Percentiles rank a stretch among this genome's conserved stretches.
Conservation (phyloP, 2,888 invertebrate species). For the Hypselothyrea guttata region DNA sequence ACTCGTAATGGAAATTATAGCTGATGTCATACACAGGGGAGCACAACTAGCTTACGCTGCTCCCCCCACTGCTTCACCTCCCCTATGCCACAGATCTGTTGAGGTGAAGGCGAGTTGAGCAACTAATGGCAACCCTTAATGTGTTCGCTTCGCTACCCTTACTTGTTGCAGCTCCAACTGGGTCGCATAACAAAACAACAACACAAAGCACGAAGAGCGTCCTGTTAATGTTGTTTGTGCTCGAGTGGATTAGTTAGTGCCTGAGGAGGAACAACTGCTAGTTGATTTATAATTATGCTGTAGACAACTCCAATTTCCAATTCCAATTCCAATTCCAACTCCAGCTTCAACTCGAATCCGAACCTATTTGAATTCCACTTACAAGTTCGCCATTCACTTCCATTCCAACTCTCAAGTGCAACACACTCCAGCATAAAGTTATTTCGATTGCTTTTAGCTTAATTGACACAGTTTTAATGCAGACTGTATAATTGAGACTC, state of each 20-base stretch:
- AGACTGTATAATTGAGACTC: neutral
- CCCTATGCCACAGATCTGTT: slow-evolving; percentile 18
- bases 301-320: slow-evolving; percentile 11
- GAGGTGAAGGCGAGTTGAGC: slow-evolving; percentile 65
- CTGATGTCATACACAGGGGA: slow-evolving; percentile 75
- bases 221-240: slow-evolving; percentile 55
- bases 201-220: neutral
- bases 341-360: slow-evolving; percentile 12
- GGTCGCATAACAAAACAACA: slow-evolving; percentile 53
- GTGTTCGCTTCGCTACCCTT: slow-evolving; percentile 20
- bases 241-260: slow-evolving; percentile 67
- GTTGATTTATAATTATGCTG: slow-evolving; percentile 73
- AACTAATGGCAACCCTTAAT: slow-evolving; percentile 40
- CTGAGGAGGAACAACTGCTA: slow-evolving; percentile 41
- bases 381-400: slow-evolving; percentile 14
- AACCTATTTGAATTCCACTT: neutral
- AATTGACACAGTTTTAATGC: slow-evolving; percentile 37
- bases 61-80: slow-evolving; percentile 7
- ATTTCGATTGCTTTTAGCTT: slow-evolving; percentile 24
- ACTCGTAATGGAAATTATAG: slow-evolving; percentile 77
- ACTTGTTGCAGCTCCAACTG: slow-evolving; percentile 65
- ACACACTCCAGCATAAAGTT: slow-evolving; percentile 17
- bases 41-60: slow-evolving; percentile 11
- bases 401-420: slow-evolving; percentile 37
- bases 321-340: slow-evolving; percentile 12